A percentile compares a stretch with the other conserved stretches of the same genome.
Evolutionary conservation across 2,797 vertebrate species (phyloP).

Genomic region (Harpagifer antarcticus): DNA sequence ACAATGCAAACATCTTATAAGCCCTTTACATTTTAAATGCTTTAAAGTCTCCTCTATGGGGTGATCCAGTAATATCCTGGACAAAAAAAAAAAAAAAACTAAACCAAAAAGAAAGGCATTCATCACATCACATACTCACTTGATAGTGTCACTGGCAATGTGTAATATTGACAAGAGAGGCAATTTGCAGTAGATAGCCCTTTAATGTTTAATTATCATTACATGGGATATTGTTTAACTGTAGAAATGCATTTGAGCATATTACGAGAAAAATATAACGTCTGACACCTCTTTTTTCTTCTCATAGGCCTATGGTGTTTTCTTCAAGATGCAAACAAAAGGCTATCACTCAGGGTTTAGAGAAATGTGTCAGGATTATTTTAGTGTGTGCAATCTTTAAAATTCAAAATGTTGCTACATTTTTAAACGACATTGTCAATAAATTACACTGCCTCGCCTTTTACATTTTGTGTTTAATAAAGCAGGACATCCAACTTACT

Average conservation of each 20-base stretch:
- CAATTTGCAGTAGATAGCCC: not conserved
- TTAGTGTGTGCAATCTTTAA: not conserved
- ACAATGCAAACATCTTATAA: conserved; percentile 1
- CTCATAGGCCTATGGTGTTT: conserved; percentile 3
- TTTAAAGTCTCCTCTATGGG: not conserved
- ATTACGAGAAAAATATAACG: not conserved
- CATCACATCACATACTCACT: not conserved
- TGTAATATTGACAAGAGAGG: not conserved
- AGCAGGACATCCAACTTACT: conserved; percentile 47
- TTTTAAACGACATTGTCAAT: not conserved
- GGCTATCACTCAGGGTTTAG: not conserved
- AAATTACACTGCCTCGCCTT: conserved; percentile 17
- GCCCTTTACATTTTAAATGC: not conserved
- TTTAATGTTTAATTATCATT: not conserved
- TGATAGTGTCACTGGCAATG: not conserved
- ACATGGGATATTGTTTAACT: not conserved
- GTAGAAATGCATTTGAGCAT: not conserved
- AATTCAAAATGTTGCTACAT: not conserved
- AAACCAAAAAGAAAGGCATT: not conserved
- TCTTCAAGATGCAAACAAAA: conserved; percentile 47
- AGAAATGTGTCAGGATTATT: conserved; percentile 22
- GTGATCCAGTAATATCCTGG: conserved; percentile 14
- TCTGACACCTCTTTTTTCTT: not conserved
- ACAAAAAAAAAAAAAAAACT: not conserved
- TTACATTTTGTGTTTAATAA: conserved; percentile 7